Evolutionary conservation across 2,113 vertebrate genomes (phyloP), one percentile per base, ranked within the genome.

Genomic region (Dryoscopus gambensis): DNA sequence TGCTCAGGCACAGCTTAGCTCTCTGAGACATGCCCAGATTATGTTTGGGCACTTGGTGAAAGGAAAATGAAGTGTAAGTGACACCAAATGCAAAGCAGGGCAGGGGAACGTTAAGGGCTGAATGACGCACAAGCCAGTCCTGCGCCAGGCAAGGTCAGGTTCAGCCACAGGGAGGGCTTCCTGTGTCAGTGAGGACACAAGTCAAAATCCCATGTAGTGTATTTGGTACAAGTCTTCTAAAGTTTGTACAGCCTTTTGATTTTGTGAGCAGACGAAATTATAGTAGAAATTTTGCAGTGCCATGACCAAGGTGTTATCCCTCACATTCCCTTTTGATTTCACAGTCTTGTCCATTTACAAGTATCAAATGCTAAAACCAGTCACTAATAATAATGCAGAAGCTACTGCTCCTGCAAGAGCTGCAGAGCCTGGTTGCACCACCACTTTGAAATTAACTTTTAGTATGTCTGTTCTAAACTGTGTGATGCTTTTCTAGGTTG

Each of bases 51-150:
- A 67, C 25, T 81, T 55, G 24, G 35, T 46, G 53, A 59, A 56
- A 64, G n/a, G 37, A 59, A 44, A 76, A 75, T 24, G 9, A 60
- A 55, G 10, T 7, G 2, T 7, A 46, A 60, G 8, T 14, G 46
- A 47, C 35, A 23, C 15, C 0, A 0, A 65, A 37, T 15, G 23
- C 47, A 71, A 21, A 42, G 5, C 0, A 0, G 11, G 30, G 35
- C 63, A 49, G 33, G 13, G 6, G 11, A 42, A 12, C 0, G 0
- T 3, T 3, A 16, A 65, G 40, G 37, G 42, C 6, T 21, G 46
- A 42, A 7, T 9, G 57, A 68, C 7, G 5, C 31, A 21, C 3
- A 8, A 80, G 40, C 35, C 35, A 30, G 47, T 39, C 35, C 55
- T 31, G 75, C 37, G n/a, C 11, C n/a, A 15, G 53, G 40, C n/a